Evolutionary conservation across 2,888 invertebrate species (phyloP), one percentile per base, ranked within the genome.

Genomic region (Athetis lepigone): DNA sequence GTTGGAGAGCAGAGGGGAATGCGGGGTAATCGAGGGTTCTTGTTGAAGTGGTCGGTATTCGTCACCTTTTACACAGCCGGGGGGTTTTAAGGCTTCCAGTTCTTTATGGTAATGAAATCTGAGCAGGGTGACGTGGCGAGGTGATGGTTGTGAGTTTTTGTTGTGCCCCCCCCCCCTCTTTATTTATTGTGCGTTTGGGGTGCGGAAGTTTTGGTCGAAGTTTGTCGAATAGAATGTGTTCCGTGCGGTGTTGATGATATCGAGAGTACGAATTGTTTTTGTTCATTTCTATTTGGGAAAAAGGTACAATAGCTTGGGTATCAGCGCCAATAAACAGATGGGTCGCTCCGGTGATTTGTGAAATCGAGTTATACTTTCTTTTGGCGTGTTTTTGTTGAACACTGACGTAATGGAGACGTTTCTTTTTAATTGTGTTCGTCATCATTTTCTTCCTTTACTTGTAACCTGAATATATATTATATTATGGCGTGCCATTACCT

Each of bases 71-170:
- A 92, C 92, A 92, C 91, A 92, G 92, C 90, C 88, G 90, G 90
- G 93, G 94, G 94, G 93, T 93, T 94, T 94, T 94, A 94, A 95
- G 94, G 94, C 94, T 92, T 92, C 90, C 92, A 94, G 94, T 95
- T 94, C 94, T 95, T 95, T 95, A 95, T 95, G 95, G 93, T 95
- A 95, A 95, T 95, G 95, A 95, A 95, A 95, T 95, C 95, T 95
- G 95, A 94, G 93, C 94, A 91, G 94, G 94, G 94, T 94, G 95
- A 94, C 92, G 93, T 90, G 92, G 88, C 88, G 92, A 93, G 93
- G 93, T 94, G 94, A 93, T 93, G 94, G 88, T 85, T 92, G 89
- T 84, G 90, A 93, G 94, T 94, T 94, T 94, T 95, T 95, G 94
- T 94, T 94, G 93, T 91, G 89, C 80, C 86, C 88, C 88, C 89